Base-by-base conservation (phyloP, 2,113 vertebrate species). In the Eurypyga helias region DNA sequence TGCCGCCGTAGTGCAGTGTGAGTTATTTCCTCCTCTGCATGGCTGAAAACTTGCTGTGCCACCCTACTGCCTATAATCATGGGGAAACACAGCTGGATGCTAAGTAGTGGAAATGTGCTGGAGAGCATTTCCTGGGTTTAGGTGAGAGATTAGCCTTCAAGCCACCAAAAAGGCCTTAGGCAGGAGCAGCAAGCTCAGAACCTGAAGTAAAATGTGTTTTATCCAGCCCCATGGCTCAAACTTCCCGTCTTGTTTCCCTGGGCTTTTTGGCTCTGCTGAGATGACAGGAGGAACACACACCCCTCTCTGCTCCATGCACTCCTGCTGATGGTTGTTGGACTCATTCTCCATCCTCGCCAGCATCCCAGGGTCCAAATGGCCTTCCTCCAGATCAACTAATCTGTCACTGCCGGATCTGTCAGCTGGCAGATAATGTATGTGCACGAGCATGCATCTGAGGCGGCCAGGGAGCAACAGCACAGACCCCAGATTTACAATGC, bases 311-410 rank as follows among this genome's bases (percentile, higher is more conserved):
- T 75, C 58, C 1, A 0, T 29, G 60, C 8, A 4, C 60, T 90
- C 41, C 89, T 43, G 46, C 72, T 14, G 17, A 49, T 0, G 2
- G 60, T 43, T 28, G 11, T 61, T 79, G 46, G 77, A 25, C 29
- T 38, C 48, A 89, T 19, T 65, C 3, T 0, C 43, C 38, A 8
- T 60, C 79, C 25, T 43, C 6, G 11, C 73, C 92, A 73, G 52
- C 41, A n/a, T 83, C 64, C 62, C 15, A 0, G 72, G 72, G 28
- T 60, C 95, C 91, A 96, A 93, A 83, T 95, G 95, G 96, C 96
- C 93, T 92, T 82, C 69, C 64, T 97, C 95, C 96, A 97, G 86
- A 83, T 91, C 83, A 77, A 28, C 78, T 95, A 66, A 91, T 93
- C 95, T 69, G 43, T 88, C 90, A 51, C 66, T 96, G 87, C 94